Base-by-base conservation (phyloP, 2,113 vertebrate genomes). In the Setophaga kirtlandii region DNA sequence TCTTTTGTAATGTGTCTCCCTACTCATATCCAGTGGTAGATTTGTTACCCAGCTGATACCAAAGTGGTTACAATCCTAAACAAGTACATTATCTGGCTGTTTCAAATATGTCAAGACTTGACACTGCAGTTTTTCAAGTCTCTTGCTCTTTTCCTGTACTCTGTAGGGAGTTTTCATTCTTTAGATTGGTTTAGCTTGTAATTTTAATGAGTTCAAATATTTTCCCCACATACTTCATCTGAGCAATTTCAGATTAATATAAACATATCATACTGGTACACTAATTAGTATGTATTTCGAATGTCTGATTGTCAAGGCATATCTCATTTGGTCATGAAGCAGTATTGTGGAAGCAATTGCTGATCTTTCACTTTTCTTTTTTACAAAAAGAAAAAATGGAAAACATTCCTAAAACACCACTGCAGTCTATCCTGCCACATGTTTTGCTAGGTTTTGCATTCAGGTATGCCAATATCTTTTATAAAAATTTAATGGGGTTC, bases 161-260 rank as follows among this genome's bases (percentile, higher is more conserved):
- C 62, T 33, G 23, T 77, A 86, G 63, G 76, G 81, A 86, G 84
- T 90, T 88, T 85, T 92, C 67, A 59, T 94, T 94, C 88, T 85
- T 93, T 77, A 95, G 71, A 80, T 94, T 83, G 55, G 30, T 90
- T 89, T 83, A 77, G 30, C 79, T 88, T 59, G 71, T 55, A 55
- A 58, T 80, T 92, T 90, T 92, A 85, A 90, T 83, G 71, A 82
- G 58, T 67, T 83, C 78, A 85, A 53, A 30, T 90, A 83, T 89
- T 92, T 96, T 87, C 21, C 42, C 37, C 14, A 22, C 74, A 55
- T 86, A 58, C 46, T 77, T 79, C 28, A 70, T 77, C 81, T 50
- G 50, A 86, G 35, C 59, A 81, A 65, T 86, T 92, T 83, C 19
- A 90, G 79, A 83, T 92, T 90, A 85, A 83, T 74, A 55, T 88